A percentile compares a stretch with the other conserved stretches of the same genome.
These are phyloP conservation scores for Athripsodes cinereus DNA, from an alignment of 2,888 invertebrate species.

Conservation along the genomic window DNA sequence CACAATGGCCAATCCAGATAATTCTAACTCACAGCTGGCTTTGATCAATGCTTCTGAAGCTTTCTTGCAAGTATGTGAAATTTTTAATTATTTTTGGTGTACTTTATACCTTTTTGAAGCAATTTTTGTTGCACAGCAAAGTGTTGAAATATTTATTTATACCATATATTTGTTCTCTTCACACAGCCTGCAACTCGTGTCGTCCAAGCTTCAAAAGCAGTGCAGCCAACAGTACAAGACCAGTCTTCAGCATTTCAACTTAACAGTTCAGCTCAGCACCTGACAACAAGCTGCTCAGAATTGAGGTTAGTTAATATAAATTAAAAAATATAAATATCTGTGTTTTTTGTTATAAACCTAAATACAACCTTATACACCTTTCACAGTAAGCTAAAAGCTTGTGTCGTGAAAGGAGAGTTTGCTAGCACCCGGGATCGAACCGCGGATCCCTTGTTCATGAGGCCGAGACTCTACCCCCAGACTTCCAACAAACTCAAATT, in stretches of 20 bases:
- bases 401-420: too few species aligned
- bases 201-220: slow-evolving; percentile 70
- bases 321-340: neutral
- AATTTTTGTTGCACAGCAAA: too few species aligned
- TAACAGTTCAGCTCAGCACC: slow-evolving; percentile 61
- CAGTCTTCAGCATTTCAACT: slow-evolving; percentile 71
- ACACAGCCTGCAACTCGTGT: slow-evolving; percentile 61
- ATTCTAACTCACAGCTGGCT: slow-evolving; percentile 69
- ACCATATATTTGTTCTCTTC: neutral
- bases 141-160: neutral
- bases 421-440: too few species aligned
- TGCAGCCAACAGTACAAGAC: slow-evolving; percentile 77
- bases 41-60: slow-evolving; percentile 80
- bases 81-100: neutral
- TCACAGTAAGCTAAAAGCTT: too few species aligned
- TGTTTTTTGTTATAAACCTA: too few species aligned
- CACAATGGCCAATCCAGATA: slow-evolving; percentile 61
- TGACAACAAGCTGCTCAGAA: slow-evolving; percentile 60
- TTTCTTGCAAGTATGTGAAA: slow-evolving; percentile 61
- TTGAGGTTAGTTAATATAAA: slow-evolving; percentile 49
- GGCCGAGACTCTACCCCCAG: too few species aligned
- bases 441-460: too few species aligned
- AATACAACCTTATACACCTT: too few species aligned
- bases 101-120: neutral
- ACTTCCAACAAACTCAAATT: too few species aligned